These are phyloP conservation scores for Tautogolabrus adspersus DNA, from an alignment of 2,113 vertebrate genomes.

Conservation along the genomic window DNA sequence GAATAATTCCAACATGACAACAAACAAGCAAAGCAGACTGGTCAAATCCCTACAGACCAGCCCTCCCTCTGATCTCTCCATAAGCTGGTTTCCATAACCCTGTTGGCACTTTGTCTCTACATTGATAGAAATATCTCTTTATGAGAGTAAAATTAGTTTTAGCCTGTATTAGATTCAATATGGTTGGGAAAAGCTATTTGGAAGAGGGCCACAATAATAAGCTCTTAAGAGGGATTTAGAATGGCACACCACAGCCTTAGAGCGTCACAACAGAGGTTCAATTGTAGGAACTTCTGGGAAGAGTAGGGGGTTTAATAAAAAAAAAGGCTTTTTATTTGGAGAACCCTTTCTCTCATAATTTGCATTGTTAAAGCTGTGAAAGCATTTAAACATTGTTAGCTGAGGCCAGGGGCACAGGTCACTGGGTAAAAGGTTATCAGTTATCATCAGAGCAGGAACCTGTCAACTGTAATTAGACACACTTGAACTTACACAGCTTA, in stretches of 20 bases:
- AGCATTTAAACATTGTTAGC: constrained; percentile 35
- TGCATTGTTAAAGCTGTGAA: constrained; percentile 41
- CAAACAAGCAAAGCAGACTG: constrained; percentile 23
- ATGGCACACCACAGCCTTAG: constrained; percentile 50
- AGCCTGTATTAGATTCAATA: background rate
- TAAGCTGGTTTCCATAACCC: background rate
- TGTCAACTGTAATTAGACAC: constrained; percentile 17
- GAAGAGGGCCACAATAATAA: constrained; percentile 42
- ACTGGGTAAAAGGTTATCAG: constrained; percentile 39
- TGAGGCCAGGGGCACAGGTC: constrained; percentile 32
- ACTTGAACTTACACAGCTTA: background rate
- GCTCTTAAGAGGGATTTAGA: constrained; percentile 61
- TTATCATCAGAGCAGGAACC: background rate
- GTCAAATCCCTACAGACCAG: background rate
- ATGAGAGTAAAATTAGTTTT: background rate
- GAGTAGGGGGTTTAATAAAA: constrained; percentile 49
- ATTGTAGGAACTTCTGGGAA: constrained; percentile 52
- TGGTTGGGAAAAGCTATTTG: constrained; percentile 34
- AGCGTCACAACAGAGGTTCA: constrained; percentile 68
- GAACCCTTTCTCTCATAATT: constrained; percentile 25
- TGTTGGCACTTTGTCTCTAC: background rate
- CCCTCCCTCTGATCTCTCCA: background rate
- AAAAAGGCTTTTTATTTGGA: constrained; percentile 16
- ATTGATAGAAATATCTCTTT: background rate
- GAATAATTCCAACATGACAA: constrained; percentile 32